Conservation (phyloP, 2,888 invertebrate species). For the Chelonus formosanus region DNA sequence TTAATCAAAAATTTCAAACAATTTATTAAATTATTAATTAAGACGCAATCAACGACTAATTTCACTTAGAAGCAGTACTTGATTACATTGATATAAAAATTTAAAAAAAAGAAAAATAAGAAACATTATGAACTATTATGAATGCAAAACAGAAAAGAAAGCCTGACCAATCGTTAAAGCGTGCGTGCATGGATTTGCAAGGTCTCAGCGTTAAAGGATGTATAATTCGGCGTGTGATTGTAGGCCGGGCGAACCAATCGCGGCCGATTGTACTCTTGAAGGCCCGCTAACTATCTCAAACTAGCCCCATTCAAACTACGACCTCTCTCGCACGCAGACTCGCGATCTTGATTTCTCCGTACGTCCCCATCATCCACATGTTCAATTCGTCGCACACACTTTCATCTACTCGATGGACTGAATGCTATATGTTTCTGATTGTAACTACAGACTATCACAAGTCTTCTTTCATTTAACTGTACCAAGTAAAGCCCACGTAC, state of each 20-base stretch:
- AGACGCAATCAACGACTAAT: too few species aligned
- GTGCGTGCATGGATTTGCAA: constrained; percentile 53
- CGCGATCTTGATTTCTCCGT: constrained; percentile 45
- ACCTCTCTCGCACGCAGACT: constrained; percentile 38
- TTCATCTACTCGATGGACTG: constrained; percentile 3
- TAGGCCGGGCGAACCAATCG: constrained; percentile 60
- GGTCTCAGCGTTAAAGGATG: constrained; percentile 58
- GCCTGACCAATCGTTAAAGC: constrained; percentile 37
- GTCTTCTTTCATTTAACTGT: neutral
- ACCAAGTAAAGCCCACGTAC: neutral
- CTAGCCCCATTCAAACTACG: constrained; percentile 63
- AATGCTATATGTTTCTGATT: constrained; percentile 16
- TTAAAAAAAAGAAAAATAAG: neutral
- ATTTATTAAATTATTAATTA: too few species aligned
- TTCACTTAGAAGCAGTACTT: too few species aligned
- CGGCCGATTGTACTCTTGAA: constrained; percentile 63
- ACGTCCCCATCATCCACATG: constrained; percentile 28
- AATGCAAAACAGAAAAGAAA: constrained; percentile 8
- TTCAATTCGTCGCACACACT: constrained; percentile 31
- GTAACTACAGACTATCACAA: constrained; percentile 11
- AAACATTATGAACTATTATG: neutral
- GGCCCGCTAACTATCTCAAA: constrained; percentile 64
- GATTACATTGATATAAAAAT: neutral
- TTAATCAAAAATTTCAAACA: too few species aligned
- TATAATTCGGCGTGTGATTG: constrained; percentile 63